Conservation (phyloP, 2,797 vertebrate genomes). For the Sebastolobus altivelis region DNA sequence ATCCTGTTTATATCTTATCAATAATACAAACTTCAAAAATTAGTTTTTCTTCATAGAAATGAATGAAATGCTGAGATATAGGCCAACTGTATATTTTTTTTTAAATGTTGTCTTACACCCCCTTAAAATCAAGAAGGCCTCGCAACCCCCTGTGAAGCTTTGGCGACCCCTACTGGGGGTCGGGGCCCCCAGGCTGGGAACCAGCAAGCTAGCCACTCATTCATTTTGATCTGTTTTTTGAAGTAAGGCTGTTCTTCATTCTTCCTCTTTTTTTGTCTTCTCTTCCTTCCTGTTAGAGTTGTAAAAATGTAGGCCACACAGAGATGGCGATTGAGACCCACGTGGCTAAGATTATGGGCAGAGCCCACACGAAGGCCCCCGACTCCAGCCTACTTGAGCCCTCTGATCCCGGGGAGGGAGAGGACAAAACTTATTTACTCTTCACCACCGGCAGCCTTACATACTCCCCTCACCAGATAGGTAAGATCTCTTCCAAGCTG, state of each 20-base stretch:
- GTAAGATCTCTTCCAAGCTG: slow-evolving; percentile 73
- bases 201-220: neutral
- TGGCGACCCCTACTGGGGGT: no score
- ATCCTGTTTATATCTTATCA: no score
- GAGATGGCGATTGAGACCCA: slow-evolving; percentile 89
- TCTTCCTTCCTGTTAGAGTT: slow-evolving; percentile 56
- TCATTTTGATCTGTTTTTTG: neutral
- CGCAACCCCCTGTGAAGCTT: no score
- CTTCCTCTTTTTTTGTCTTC: neutral
- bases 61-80: no score
- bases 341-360: slow-evolving; percentile 91
- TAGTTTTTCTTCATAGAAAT: no score
- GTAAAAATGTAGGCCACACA: slow-evolving; percentile 65
- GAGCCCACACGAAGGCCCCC: slow-evolving; percentile 85
- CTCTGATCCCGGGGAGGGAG: slow-evolving; percentile 70
- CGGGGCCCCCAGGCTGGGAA: no score
- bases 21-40: no score
- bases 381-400: slow-evolving; percentile 78
- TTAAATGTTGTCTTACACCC: no score
- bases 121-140: no score
- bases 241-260: neutral
- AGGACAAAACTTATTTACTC: slow-evolving; percentile 93
- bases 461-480: slow-evolving; percentile 98
- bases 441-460: slow-evolving; percentile 99
- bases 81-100: no score